Conservation (phyloP, 2,888 invertebrate genomes). For the Portevinia maculata region DNA sequence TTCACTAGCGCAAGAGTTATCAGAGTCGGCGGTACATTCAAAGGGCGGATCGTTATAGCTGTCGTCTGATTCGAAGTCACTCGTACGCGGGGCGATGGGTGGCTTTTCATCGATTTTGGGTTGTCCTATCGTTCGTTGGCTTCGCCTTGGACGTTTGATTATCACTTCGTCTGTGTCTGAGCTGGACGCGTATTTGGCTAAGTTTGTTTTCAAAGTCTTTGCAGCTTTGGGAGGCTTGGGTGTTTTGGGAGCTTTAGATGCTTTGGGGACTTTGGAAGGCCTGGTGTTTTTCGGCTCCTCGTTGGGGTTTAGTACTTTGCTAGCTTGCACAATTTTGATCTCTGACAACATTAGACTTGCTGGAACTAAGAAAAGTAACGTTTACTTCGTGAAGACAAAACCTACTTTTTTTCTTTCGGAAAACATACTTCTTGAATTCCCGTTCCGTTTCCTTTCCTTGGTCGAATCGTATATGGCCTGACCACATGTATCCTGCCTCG, state of each 20-base stretch:
- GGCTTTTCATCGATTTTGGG: not conserved
- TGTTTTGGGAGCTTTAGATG: not conserved
- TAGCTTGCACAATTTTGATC: constrained; percentile 76
- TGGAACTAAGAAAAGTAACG: constrained; percentile 74
- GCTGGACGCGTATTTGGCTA: constrained; percentile 52
- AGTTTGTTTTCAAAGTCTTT: constrained; percentile 27
- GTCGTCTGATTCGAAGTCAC: constrained; percentile 34
- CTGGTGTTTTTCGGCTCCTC: constrained; percentile 67
- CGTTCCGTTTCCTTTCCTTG: constrained; percentile 76
- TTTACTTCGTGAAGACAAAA: not conserved
- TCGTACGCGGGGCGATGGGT: not conserved
- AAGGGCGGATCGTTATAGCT: constrained; percentile 76
- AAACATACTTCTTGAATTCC: constrained; percentile 76
- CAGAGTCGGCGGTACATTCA: constrained; percentile 40
- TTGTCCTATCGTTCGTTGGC: not conserved
- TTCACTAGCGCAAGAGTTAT: constrained; percentile 77
- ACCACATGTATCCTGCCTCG: constrained; percentile 83
- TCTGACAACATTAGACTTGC: constrained; percentile 77
- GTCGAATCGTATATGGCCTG: constrained; percentile 78
- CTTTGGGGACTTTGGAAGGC: not conserved
- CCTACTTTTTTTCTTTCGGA: too few species aligned
- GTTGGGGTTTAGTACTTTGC: constrained; percentile 76
- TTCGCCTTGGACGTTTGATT: constrained; percentile 56
- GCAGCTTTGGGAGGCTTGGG: constrained; percentile 4
- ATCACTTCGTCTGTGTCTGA: constrained; percentile 44